Percentiles rank a stretch among this genome's conserved stretches.
Conservation (phyloP, 2,113 vertebrate genomes). For the Phylloscopus whistleri region DNA sequence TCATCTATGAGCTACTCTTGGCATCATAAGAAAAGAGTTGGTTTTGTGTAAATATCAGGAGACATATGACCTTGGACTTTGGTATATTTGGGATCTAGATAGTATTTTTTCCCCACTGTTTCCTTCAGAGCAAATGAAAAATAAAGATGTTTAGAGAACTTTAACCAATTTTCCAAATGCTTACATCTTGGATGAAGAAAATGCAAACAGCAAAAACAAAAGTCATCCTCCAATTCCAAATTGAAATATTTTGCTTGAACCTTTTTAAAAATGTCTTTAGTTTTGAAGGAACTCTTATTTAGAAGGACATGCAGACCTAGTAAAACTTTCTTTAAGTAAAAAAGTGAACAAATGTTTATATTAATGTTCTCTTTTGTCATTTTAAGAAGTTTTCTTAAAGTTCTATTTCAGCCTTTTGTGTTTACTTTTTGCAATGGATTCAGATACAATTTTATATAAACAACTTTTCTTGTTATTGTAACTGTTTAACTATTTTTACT, state of each 20-base stretch:
- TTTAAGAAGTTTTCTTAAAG: no score
- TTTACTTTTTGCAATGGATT: no score
- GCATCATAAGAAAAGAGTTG: neutral
- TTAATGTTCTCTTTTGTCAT: no score
- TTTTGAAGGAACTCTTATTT: neutral
- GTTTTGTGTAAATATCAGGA: neutral
- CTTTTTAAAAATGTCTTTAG: neutral
- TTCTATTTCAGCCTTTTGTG: no score
- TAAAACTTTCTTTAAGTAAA: neutral
- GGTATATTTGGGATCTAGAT: neutral
- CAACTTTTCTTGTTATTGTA: no score
- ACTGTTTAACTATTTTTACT: no score
- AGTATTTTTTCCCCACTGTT: neutral
- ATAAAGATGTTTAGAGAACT: neutral
- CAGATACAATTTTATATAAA: no score
- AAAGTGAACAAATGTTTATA: rapidly evolving
- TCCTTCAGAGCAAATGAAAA: neutral
- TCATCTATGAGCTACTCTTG: neutral
- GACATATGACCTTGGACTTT: neutral
- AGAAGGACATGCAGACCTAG: neutral
- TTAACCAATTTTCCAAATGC: neutral
- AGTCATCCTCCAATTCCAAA: rapidly evolving
- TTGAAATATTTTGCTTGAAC: rapidly evolving
- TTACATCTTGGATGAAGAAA: neutral
- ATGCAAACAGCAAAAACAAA: neutral